These are phyloP conservation scores for Exaiptasia diaphana DNA, from an alignment of 64 coral and sea anemone genomes.

Conservation along the genomic window DNA sequence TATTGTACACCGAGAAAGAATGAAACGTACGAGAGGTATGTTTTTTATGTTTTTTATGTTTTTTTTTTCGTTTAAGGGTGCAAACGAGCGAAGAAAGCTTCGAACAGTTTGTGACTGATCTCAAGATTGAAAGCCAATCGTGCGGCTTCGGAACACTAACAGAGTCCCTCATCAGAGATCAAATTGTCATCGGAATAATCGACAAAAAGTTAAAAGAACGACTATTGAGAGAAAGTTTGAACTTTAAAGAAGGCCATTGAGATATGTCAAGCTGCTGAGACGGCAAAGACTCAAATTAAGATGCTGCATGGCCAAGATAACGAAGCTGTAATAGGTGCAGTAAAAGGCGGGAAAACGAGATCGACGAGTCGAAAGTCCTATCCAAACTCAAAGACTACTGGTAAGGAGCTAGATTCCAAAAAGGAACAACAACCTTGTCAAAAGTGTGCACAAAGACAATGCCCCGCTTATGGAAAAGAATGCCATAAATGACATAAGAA, in stretches of 20 bases:
- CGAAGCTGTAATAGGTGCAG: not conserved
- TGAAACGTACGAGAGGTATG: constrained; percentile 7
- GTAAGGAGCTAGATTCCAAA: not conserved
- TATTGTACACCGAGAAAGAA: constrained; percentile 5
- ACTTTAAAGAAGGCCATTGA: not conserved
- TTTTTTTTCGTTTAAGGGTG: not conserved
- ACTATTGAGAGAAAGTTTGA: not conserved
- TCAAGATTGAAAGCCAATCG: not conserved
- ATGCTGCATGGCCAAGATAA: not conserved
- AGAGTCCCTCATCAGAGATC: constrained; percentile 4
- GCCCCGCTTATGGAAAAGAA: not conserved
- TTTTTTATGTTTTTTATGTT: too few species aligned
- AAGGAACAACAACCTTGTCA: not conserved
- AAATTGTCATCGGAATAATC: not conserved
- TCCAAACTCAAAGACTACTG: not conserved
- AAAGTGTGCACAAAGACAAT: constrained; percentile 16
- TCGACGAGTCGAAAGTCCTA: not conserved
- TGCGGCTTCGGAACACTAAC: not conserved
- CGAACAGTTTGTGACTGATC: not conserved
- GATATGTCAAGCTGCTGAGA: constrained; percentile 1
- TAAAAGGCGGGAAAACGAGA: not conserved
- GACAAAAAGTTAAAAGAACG: constrained; percentile 9
- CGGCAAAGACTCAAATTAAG: not conserved
- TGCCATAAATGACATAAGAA: constrained; percentile 18
- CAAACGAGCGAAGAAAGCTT: not conserved